A percentile compares a stretch with the other conserved stretches of the same genome.
These are phyloP conservation scores for Capreolus pygargus DNA, from an alignment of 2,113 vertebrate genomes.

Conservation along the genomic window DNA sequence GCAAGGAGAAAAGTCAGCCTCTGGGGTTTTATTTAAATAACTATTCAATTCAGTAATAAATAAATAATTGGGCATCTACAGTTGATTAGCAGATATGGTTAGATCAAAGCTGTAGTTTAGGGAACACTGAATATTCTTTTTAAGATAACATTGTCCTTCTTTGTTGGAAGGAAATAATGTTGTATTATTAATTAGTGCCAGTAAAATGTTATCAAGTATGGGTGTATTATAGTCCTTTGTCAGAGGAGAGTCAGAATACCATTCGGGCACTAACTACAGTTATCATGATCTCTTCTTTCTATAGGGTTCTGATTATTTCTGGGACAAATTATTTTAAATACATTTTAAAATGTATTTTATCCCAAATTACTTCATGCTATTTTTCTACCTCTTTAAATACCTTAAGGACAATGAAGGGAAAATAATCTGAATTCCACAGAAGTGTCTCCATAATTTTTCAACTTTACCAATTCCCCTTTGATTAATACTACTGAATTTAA, in stretches of 20 bases:
- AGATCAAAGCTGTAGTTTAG: neutral
- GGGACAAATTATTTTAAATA: slow-evolving; percentile 20
- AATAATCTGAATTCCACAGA: neutral
- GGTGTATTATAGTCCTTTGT: neutral
- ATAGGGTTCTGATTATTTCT: neutral
- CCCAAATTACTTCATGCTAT: neutral
- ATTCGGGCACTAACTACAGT: neutral
- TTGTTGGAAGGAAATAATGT: neutral
- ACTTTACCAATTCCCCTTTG: neutral
- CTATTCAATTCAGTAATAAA: neutral
- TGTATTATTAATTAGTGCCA: neutral
- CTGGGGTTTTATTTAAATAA: neutral
- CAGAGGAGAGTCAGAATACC: neutral
- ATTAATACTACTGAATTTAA: neutral
- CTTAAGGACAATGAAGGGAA: neutral
- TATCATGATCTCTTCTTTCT: neutral
- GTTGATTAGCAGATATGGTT: neutral
- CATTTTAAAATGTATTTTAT: neutral
- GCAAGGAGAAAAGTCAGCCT: neutral
- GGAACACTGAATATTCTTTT: neutral
- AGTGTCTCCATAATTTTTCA: neutral
- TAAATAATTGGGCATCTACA: neutral
- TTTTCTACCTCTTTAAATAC: neutral
- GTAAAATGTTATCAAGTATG: neutral
- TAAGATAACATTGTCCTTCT: neutral